Base-by-base conservation (phyloP, 2,888 invertebrate species). In the Seira sanloemensis region DNA sequence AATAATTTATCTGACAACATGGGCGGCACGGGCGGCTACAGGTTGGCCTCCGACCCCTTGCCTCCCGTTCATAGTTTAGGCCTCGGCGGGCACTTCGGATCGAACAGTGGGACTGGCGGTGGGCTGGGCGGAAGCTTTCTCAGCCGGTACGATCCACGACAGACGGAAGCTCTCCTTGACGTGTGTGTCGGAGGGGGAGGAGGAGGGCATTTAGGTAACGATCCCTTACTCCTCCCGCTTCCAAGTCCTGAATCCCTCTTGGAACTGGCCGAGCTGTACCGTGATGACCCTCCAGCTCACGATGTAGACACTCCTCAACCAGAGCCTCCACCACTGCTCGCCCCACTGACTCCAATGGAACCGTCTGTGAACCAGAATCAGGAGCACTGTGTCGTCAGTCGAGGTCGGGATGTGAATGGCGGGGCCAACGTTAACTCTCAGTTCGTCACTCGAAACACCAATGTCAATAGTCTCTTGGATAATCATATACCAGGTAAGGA, bases 321-420 rank as follows among this genome's bases (percentile, higher is more conserved):
- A 83, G 90, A 90, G 66, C 89, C 89, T 54, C 89, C 90, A 65
- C 89, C 92, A 92, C 78, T 90, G 27, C 89, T 93, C 92, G 89
- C 93, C 80, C 93, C 94, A 37, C 84, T 89, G 1, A 89, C 89
- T 26, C 87, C 89, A 2, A 93, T 94, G 67, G 95, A 95, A 89
- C 94, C 93, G 67, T 92, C 92, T 72, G 92, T 95, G 82, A 95
- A 96, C 90, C 93, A 94, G 2, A 94, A 96, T 90, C 94, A 95
- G 73, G 96, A 96, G 90, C 96, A 96, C 91, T 90, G 90, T 71
- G 87, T 87, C 37, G 88, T 65, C 58, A 73, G 67, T 67, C 72
- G 88, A 18, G 84, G 81, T 25, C 87, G 88, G 62, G 88, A 88
- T 77, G 72, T 75, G 50, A 84, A 76, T 76, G 73, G 72, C 65